These are phyloP conservation scores for Agriopis aurantiaria DNA, from an alignment of 2,888 invertebrate genomes.

Conservation along the genomic window DNA sequence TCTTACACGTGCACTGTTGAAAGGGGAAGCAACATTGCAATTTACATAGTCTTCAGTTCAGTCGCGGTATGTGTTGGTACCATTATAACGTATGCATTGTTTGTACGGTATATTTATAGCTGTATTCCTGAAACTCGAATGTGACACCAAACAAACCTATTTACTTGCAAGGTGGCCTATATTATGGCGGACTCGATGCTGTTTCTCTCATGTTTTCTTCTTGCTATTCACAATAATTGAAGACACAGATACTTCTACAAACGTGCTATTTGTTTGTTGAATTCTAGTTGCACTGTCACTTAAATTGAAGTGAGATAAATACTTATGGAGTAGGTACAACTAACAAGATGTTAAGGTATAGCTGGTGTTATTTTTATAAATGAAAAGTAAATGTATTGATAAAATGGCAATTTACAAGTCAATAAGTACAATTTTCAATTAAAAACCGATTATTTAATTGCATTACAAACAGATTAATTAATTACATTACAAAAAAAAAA, in stretches of 20 bases:
- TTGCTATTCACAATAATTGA: slow-evolving; percentile 11
- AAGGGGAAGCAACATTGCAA: slow-evolving; percentile 26
- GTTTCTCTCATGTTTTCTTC: slow-evolving; percentile 16
- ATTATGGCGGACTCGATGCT: neutral
- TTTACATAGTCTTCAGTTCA: slow-evolving; percentile 34
- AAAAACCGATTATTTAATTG: too few relatives aligned
- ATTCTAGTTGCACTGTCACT: neutral
- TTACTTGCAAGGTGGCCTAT: slow-evolving; percentile 9
- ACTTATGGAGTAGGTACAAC: too few relatives aligned
- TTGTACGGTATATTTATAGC: slow-evolving; percentile 9
- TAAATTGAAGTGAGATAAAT: too few relatives aligned
- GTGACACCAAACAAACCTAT: slow-evolving; percentile 8
- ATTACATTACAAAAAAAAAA: too few relatives aligned
- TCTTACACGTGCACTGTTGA: slow-evolving; percentile 12
- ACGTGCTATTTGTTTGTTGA: slow-evolving; percentile 3
- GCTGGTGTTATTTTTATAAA: too few relatives aligned
- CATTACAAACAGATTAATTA: too few relatives aligned
- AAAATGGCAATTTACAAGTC: too few relatives aligned
- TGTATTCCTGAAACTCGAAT: slow-evolving; percentile 18
- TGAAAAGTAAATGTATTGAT: too few relatives aligned
- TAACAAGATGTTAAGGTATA: too few relatives aligned
- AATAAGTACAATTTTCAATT: too few relatives aligned
- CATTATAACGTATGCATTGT: slow-evolving; percentile 29
- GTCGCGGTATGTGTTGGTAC: slow-evolving; percentile 20
- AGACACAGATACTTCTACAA: slow-evolving; percentile 2